These are phyloP conservation scores for Drosophila lutescens DNA, from an alignment of 2,888 invertebrate genomes.

Conservation along the genomic window DNA sequence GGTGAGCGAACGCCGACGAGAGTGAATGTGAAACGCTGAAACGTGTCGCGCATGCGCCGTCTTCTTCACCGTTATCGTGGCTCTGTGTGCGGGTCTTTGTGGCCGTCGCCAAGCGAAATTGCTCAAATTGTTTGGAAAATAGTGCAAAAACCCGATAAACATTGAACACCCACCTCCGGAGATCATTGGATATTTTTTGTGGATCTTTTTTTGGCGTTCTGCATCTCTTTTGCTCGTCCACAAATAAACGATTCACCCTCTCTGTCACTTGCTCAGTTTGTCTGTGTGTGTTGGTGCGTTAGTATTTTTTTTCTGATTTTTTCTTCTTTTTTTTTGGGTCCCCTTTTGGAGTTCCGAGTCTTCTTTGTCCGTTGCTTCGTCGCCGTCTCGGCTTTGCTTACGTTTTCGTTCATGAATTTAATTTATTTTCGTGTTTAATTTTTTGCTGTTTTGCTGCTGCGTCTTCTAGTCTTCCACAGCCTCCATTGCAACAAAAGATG, in stretches of 20 bases:
- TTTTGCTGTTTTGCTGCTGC: slow-evolving; percentile 47
- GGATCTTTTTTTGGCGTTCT: slow-evolving; percentile 47
- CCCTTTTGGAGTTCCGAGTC: slow-evolving; percentile 56
- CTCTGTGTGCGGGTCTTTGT: slow-evolving; percentile 42
- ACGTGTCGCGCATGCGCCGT: slow-evolving; percentile 79
- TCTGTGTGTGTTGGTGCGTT: slow-evolving; percentile 16
- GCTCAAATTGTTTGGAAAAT: slow-evolving; percentile 46
- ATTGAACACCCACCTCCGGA: slow-evolving; percentile 57
- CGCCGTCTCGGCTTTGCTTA: slow-evolving; percentile 56
- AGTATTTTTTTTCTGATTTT: slow-evolving; percentile 5
- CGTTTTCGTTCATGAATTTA: slow-evolving; percentile 72
- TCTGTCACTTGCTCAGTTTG: slow-evolving; percentile 16
- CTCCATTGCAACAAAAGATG: slow-evolving; percentile 31
- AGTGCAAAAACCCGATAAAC: slow-evolving; percentile 52
- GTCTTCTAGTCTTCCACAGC: slow-evolving; percentile 29
- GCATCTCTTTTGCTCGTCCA: slow-evolving; percentile 70
- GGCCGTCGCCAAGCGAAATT: slow-evolving; percentile 58
- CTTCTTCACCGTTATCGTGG: slow-evolving; percentile 75
- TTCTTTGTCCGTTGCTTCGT: slow-evolving; percentile 70
- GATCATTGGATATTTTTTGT: slow-evolving; percentile 33
- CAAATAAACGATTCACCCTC: slow-evolving; percentile 44
- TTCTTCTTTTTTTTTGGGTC: slow-evolving; percentile 54
- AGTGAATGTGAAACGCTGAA: slow-evolving; percentile 79
- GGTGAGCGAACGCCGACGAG: slow-evolving; percentile 52
- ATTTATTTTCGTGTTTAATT: slow-evolving; percentile 70